phyloP scores from a whole-genome alignment of 2,888 invertebrate species.

The Agrenia bidenticulata region DNA sequence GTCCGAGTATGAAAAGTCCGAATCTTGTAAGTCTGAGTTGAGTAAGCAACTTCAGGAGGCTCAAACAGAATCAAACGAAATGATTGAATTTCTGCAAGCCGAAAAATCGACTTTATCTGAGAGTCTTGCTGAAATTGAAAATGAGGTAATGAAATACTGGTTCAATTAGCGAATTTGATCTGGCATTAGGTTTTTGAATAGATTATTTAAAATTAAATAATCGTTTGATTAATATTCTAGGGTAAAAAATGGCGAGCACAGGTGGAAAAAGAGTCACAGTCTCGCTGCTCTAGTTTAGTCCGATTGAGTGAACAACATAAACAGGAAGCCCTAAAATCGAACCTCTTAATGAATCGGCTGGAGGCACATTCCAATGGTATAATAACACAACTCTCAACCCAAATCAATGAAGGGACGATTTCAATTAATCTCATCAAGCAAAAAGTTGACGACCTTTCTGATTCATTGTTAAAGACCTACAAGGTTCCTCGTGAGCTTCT shows the following conservation, averaged over 20 bases:
- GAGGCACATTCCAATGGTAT: conserved; percentile 41
- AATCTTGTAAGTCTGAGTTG: conserved; percentile 66
- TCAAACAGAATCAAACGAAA: conserved; percentile 76
- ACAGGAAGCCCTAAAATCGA: conserved; percentile 48
- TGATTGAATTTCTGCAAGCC: conserved; percentile 83
- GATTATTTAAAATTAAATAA: no score
- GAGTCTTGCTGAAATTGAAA: conserved; percentile 75
- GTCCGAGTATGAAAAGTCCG: conserved; percentile 43
- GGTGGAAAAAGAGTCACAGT: no score
- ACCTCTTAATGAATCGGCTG: conserved; percentile 45
- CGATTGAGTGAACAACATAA: conserved; percentile 47
- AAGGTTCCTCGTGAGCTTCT: conserved; percentile 48
- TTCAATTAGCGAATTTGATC: no score
- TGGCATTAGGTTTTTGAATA: no score
- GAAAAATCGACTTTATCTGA: conserved; percentile 79
- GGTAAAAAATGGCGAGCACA: no score
- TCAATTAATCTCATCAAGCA: conserved; percentile 36
- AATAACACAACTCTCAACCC: conserved; percentile 36
- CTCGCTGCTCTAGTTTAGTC: no score
- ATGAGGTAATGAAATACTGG: no score
- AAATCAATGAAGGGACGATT: conserved; percentile 41
- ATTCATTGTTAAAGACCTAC: conserved; percentile 47
- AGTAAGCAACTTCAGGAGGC: conserved; percentile 72
- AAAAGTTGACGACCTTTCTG: conserved; percentile 40
- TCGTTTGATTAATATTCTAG: no score